Evolutionary conservation across 1,140 invertebrate species (phyloP).

Genomic region (Octopus bimaculoides): DNA sequence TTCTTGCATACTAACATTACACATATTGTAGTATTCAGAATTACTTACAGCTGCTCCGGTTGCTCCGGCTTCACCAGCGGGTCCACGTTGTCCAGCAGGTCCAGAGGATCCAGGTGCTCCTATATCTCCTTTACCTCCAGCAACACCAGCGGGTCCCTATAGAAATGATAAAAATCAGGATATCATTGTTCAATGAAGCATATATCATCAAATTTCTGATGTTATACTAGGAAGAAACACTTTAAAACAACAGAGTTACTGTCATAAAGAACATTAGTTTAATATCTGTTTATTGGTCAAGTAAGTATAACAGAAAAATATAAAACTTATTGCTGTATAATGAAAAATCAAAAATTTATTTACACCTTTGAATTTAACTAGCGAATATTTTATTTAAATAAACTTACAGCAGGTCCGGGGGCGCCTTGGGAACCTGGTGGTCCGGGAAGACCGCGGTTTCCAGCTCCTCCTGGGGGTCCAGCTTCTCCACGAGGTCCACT

Average conservation of each 20-base stretch:
- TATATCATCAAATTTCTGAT: too few species aligned
- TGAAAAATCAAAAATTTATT: too few species aligned
- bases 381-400: background rate
- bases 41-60: slow-evolving; percentile 32
- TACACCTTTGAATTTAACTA: too few species aligned
- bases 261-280: too few species aligned
- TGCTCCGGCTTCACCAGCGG: slow-evolving; percentile 32
- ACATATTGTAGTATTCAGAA: background rate
- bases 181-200: too few species aligned
- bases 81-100: slow-evolving; percentile 32
- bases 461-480: slow-evolving; percentile 30
- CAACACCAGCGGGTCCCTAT: slow-evolving; percentile 16
- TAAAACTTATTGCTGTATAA: too few species aligned
- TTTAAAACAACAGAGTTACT: too few species aligned
- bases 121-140: slow-evolving; percentile 28
- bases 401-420: slow-evolving; percentile 24
- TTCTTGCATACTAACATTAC: too few species aligned
- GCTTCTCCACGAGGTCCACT: slow-evolving; percentile 25
- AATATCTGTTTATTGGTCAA: too few species aligned
- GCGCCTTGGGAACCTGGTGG: slow-evolving; percentile 28
- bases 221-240: too few species aligned
- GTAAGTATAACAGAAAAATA: too few species aligned
- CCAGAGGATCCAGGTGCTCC: slow-evolving; percentile 36
- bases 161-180: too few species aligned
- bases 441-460: slow-evolving; percentile 25